phyloP scores from a whole-genome alignment of 2,888 invertebrate genomes.

The Platypus cylindrus region DNA sequence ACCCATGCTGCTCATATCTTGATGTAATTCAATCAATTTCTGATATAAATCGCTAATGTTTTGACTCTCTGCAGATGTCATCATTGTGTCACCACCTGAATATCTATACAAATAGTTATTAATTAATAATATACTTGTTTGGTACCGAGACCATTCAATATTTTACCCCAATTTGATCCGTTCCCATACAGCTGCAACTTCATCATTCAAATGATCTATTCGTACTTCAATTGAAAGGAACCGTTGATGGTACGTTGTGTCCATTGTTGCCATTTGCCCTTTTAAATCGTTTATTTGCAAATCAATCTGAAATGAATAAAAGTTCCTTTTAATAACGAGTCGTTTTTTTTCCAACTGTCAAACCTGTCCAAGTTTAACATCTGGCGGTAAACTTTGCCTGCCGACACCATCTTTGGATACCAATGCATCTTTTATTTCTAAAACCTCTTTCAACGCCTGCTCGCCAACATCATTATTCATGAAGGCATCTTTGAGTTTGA shows the following conservation, averaged over 20 bases:
- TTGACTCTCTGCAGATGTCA: slow-evolving; percentile 17
- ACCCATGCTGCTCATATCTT: slow-evolving; percentile 33
- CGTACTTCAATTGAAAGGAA: slow-evolving; percentile 39
- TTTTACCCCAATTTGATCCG: slow-evolving; percentile 18
- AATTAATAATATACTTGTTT: slow-evolving; percentile 2
- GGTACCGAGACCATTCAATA: neutral
- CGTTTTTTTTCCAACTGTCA: too few relatives aligned
- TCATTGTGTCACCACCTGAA: slow-evolving; percentile 22
- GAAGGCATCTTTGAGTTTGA: slow-evolving; percentile 5
- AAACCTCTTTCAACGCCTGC: slow-evolving; percentile 15
- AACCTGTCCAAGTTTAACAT: slow-evolving; percentile 13
- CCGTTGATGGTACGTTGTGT: slow-evolving; percentile 32
- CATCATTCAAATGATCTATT: slow-evolving; percentile 33
- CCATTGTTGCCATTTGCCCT: slow-evolving; percentile 27
- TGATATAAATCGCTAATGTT: slow-evolving; percentile 30
- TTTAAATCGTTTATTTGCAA: slow-evolving; percentile 23
- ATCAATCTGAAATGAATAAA: slow-evolving; percentile 16
- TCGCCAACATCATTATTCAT: slow-evolving; percentile 5
- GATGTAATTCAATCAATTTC: slow-evolving; percentile 32
- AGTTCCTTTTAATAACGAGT: too few relatives aligned
- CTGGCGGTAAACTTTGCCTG: slow-evolving; percentile 8
- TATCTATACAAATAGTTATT: slow-evolving; percentile 13
- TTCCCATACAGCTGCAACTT: slow-evolving; percentile 29
- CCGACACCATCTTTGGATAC: neutral
- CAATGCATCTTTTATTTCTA: slow-evolving; percentile 14